Base-by-base conservation (phyloP, 2,113 vertebrate species). In the Pavo muticus region DNA sequence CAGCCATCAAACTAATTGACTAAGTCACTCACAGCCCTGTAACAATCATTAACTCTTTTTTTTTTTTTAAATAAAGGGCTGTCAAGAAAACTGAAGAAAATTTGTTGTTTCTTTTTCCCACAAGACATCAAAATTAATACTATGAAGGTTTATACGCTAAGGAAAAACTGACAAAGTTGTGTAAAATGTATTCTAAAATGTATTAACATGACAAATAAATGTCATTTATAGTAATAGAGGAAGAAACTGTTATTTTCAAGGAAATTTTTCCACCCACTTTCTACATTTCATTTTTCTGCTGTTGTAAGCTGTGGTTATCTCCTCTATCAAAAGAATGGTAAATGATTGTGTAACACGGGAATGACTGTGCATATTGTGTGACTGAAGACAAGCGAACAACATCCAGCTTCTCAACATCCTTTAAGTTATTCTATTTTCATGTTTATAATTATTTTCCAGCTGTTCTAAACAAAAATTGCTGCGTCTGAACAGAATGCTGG, bases 381-480 rank as follows among this genome's bases (percentile, higher is more conserved):
- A 85, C 94, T 91, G 42, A 87, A 89, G 83, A 82, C 93, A 88
- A 74, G 40, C 60, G 60, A 91, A 87, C 90, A 95, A 64, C 39
- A 78, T 37, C 29, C 47, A 75, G 30, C n/a, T 88, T 95, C 85
- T 64, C 50, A 86, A 67, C 61, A 91, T 44, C 87, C 61, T 90
- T 95, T 82, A 91, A 70, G 79, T 93, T 85, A 70, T 79, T 77
- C 87, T 65, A 44, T 94, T 82, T 68, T 94, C 95, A 95, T 72
- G 70, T 21, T 76, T 67, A 24, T 45, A 94, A 95, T 91, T 94
- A 91, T 91, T 91, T 95, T 94, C 87, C 92, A 95, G 72, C 80
- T 94, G 79, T 61, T 96, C 30, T 76, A 88, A 88, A 91, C 88
- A 89, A 84, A 88, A 92, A 69, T 32, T 47, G 52, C 67, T 89